Evolutionary conservation across 2,113 vertebrate species (phyloP).

Genomic region (Cyphomyrus discorhynchus): DNA sequence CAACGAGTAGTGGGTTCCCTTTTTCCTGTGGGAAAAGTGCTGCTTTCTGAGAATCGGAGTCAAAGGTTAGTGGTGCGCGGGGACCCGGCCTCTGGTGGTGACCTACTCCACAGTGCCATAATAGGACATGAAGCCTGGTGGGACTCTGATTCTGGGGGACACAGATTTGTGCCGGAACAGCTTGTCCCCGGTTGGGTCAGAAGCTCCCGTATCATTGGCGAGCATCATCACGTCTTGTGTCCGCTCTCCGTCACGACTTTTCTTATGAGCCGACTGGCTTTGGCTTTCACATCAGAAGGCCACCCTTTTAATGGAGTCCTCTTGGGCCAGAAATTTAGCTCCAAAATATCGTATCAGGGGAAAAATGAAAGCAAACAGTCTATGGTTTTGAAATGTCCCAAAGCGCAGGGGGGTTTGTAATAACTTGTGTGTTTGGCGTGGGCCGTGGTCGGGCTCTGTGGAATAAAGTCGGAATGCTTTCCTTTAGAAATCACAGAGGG

Average conservation of each 20-base stretch:
- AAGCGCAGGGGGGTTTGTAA: slow-evolving; percentile 19
- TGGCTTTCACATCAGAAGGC: slow-evolving; percentile 30
- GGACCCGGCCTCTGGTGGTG: slow-evolving; percentile 73
- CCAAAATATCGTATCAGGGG: slow-evolving; percentile 28
- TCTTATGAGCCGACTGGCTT: slow-evolving; percentile 24
- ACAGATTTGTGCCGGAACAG: slow-evolving; percentile 17
- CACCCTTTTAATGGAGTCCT: slow-evolving; percentile 36
- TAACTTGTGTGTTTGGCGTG: background rate
- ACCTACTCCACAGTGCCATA: slow-evolving; percentile 68
- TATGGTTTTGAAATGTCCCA: slow-evolving; percentile 30
- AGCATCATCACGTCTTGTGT: background rate
- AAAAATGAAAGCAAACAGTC: background rate
- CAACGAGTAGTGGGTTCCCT: slow-evolving; percentile 46
- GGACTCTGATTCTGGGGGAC: slow-evolving; percentile 23
- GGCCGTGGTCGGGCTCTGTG: slow-evolving; percentile 12
- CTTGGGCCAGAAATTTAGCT: slow-evolving; percentile 35
- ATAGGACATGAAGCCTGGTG: slow-evolving; percentile 55
- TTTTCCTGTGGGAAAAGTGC: slow-evolving; percentile 81
- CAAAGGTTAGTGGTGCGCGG: slow-evolving; percentile 66
- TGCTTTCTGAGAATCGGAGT: slow-evolving; percentile 68
- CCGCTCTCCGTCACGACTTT: slow-evolving; percentile 23
- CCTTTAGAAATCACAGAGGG: background rate
- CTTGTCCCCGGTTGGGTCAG: background rate
- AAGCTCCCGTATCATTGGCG: background rate
- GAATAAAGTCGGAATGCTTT: background rate